Conservation (phyloP, 2,888 invertebrate genomes). For the Bibio marci region DNA sequence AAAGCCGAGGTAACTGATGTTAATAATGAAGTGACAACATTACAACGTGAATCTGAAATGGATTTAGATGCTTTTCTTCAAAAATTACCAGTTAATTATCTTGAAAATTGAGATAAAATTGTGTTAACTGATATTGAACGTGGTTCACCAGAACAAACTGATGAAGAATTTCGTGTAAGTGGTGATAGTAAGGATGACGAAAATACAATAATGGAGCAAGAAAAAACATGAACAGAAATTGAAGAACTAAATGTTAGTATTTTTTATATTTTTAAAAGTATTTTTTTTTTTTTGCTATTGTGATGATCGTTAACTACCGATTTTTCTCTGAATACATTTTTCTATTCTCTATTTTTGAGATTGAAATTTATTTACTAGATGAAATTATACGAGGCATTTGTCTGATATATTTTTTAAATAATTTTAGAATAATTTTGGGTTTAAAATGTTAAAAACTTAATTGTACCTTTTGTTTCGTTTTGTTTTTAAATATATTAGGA, state of each 20-base stretch:
- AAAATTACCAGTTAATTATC: slow-evolving; percentile 63
- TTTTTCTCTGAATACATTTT: background rate
- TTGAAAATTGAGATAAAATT: slow-evolving; percentile 47
- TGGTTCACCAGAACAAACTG: slow-evolving; percentile 16
- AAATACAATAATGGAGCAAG: slow-evolving; percentile 53
- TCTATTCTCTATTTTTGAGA: slow-evolving; percentile 4
- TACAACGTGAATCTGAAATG: slow-evolving; percentile 77
- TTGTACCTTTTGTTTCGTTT: slow-evolving; percentile 2
- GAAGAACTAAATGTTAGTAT: slow-evolving; percentile 44
- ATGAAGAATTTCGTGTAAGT: slow-evolving; percentile 42
- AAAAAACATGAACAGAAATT: slow-evolving; percentile 51
- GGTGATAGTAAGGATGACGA: slow-evolving; percentile 56
- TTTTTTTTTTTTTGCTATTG: background rate
- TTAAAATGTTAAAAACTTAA: no score
- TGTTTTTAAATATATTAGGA: slow-evolving; percentile 28
- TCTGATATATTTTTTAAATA: background rate
- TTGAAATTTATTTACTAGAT: background rate
- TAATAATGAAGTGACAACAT: slow-evolving; percentile 58
- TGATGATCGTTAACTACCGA: background rate
- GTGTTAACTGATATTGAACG: slow-evolving; percentile 18
- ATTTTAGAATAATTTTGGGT: no score
- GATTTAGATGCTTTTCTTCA: slow-evolving; percentile 75
- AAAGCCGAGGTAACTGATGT: slow-evolving; percentile 41
- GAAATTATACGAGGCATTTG: background rate
- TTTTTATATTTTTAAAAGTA: background rate